Base-by-base conservation (phyloP, 2,113 vertebrate genomes). In the Ciconia stormi region DNA sequence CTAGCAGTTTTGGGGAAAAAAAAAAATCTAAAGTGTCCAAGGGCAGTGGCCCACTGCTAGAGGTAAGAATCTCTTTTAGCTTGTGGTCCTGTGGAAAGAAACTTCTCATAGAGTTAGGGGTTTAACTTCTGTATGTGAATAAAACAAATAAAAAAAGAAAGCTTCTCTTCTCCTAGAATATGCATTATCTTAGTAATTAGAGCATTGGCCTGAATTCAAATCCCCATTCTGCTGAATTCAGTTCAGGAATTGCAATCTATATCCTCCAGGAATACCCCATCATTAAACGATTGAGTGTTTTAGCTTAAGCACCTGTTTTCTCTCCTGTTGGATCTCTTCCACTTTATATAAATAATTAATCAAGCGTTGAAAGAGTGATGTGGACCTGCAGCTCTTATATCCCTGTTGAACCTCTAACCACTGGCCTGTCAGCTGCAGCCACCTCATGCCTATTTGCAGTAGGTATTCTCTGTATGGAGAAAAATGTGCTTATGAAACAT, bases 311-410 rank as follows among this genome's bases (percentile, higher is more conserved):
- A 66, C 32, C 65, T 55, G 49, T 49, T 89, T 91, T 74, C 12
- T 74, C 30, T 84, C 42, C 21, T 61, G 7, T 74, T 89, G 81
- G 56, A 91, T 59, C 12, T 71, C 29, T 78, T 89, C 52, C 34
- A 87, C 26, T 87, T 87, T 21, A 42, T 34, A 47, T 94, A 79
- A 96, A 95, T 91, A 93, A 93, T 96, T 81, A 87, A 93, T 40
- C 32, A 91, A 40, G 21, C 19, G 9, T 21, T 84, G 72, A 70
- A 93, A 87, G 49, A 71, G 7, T 40, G 52, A 74, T 84, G 73
- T 56, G 63, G 78, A 58, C 29, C 52, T 66, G 50, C 59, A 91
- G 47, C 18, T 91, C 26, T 70, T 36, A 67, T 34, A n/a, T 69
- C 46, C 32, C 7, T 1, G 13, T 8, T 74, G 61, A 87, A 82